Base-by-base conservation (phyloP, 2,797 vertebrate genomes). In the Neosilurus mollespiculum region DNA sequence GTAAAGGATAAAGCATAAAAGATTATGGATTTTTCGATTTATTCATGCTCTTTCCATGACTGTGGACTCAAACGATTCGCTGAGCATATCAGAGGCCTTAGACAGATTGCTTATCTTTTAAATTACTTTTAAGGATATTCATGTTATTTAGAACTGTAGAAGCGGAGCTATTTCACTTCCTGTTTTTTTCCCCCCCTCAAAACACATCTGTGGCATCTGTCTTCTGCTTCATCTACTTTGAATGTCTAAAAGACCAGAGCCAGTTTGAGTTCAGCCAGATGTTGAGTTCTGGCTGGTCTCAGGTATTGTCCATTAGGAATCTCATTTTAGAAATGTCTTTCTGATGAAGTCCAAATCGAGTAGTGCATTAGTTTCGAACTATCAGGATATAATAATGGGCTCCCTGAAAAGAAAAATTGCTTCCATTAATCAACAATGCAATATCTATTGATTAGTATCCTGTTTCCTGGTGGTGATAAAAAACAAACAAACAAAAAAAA, bases 371-470 rank as follows among this genome's bases (percentile, higher is more conserved):
- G 15, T 62, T 81, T 34, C 11, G 11, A 67, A n/a, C 37, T 14
- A 76, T 7, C 22, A 22, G 30, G 73, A 78, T 59, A 72, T 34
- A 64, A 69, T 76, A 51, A 64, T 71, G 30, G n/a, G 22, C 30
- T 72, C 73, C 65, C 14, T 71, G 66, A 65, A 65, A 76, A 30
- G 73, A 65, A 69, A 53, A 58, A 71, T 82, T 66, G 43, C 37
- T 49, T 81, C 70, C 79, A 78, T 69, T 83, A 66, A 78, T 58
- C 37, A 61, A 43, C 66, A 54, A 69, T 64, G 43, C 65, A 49
- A 78, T 83, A 70, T 59, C 34, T 83, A 78, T 83, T 69, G 81
- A 78, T 83, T 70, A 15, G 16, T 49, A 59, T 37, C 51, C 20
- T 56, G 61, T 67, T 77, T 77, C 72, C 53, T 77, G 72, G 30